Evolutionary conservation across 1,140 invertebrate genomes (phyloP).

Genomic region (Drosophila truncata): DNA sequence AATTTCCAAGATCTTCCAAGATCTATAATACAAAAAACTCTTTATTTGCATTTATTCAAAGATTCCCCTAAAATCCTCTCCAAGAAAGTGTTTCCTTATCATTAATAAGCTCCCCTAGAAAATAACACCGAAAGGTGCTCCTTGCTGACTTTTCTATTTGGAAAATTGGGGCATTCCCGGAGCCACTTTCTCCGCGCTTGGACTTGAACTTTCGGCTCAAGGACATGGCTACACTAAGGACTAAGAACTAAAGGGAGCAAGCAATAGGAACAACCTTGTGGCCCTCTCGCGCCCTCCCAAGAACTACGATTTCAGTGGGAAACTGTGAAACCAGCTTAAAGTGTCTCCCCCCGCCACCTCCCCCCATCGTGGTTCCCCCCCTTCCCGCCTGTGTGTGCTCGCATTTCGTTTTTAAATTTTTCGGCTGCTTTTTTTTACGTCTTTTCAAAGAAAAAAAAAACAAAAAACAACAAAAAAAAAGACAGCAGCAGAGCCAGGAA

Average conservation of each 20-base stretch:
- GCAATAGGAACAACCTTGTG: slow-evolving; percentile 1
- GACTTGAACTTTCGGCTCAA: slow-evolving; percentile 40
- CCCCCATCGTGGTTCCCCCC: neutral
- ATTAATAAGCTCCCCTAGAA: neutral
- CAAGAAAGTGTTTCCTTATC: neutral
- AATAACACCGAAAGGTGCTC: neutral
- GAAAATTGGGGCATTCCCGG: slow-evolving; percentile 14
- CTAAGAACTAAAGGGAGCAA: neutral
- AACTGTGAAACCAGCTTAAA: slow-evolving; percentile 42
- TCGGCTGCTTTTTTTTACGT: slow-evolving; percentile 43
- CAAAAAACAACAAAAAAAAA: neutral
- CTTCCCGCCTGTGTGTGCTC: neutral
- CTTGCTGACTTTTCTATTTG: neutral
- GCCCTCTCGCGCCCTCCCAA: slow-evolving; percentile 11
- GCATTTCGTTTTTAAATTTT: slow-evolving; percentile 52
- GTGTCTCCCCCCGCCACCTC: neutral
- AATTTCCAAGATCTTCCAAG: too few species aligned
- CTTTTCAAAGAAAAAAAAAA: slow-evolving; percentile 40
- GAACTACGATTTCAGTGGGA: slow-evolving; percentile 35
- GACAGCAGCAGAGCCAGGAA: slow-evolving; percentile 21
- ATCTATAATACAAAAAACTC: too few species aligned
- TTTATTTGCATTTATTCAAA: too few species aligned
- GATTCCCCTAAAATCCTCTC: too few species aligned
- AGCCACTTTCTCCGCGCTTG: slow-evolving; percentile 16
- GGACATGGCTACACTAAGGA: slow-evolving; percentile 23